Conservation (phyloP, 2,888 invertebrate species). For the Meganola albula region DNA sequence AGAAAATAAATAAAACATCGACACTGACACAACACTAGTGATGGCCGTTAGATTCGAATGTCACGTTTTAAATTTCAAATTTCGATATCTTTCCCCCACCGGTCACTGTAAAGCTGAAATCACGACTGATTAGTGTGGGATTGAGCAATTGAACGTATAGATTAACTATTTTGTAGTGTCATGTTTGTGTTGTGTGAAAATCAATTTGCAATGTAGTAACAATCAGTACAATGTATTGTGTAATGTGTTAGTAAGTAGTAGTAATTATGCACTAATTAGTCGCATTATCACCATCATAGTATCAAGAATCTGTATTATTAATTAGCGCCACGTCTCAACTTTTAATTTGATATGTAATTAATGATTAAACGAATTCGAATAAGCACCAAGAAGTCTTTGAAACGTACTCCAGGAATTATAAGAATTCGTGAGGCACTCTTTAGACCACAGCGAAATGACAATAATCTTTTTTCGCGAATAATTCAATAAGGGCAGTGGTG, state of each 20-base stretch:
- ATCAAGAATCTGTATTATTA: too few species aligned
- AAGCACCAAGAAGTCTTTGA: too few species aligned
- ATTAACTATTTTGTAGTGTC: slow-evolving; percentile 53
- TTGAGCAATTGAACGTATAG: slow-evolving; percentile 50
- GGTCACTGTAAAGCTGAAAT: slow-evolving; percentile 76
- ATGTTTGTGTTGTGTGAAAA: slow-evolving; percentile 38
- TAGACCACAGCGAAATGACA: too few species aligned
- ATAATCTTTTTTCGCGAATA: too few species aligned
- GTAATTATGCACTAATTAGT: too few species aligned
- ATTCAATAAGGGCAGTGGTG: too few species aligned
- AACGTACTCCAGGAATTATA: too few species aligned
- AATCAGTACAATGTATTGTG: slow-evolving; percentile 31
- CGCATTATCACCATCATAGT: too few species aligned
- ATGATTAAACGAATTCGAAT: too few species aligned
- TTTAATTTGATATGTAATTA: too few species aligned
- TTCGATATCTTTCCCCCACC: slow-evolving; percentile 72
- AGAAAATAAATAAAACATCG: slow-evolving; percentile 64
- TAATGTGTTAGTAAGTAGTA: slow-evolving; percentile 10
- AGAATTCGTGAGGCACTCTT: too few species aligned
- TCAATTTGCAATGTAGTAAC: slow-evolving; percentile 41
- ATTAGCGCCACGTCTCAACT: too few species aligned
- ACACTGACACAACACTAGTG: slow-evolving; percentile 64
- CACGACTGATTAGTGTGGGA: slow-evolving; percentile 66
- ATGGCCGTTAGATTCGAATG: slow-evolving; percentile 39
- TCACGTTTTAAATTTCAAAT: slow-evolving; percentile 60